Percentiles rank a stretch among this genome's conserved stretches.
These are phyloP conservation scores for Micromussa lordhowensis DNA, from an alignment of 92 coral and sea anemone genomes.

Conservation along the genomic window DNA sequence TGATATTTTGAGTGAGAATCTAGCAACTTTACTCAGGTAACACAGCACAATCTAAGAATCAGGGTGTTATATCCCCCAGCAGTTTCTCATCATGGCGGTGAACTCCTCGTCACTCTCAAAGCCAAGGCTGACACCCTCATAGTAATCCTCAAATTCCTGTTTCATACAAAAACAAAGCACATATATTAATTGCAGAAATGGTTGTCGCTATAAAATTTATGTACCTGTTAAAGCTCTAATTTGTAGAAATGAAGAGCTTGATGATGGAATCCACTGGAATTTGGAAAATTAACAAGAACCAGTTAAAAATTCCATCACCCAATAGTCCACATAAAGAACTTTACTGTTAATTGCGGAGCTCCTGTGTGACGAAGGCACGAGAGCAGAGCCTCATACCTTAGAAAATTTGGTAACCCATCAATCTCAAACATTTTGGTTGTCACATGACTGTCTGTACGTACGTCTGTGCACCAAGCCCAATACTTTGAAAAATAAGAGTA, in stretches of 20 bases:
- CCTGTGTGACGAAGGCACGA: no score
- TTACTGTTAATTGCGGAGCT: no score
- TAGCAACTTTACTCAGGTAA: not conserved
- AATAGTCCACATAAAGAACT: no score
- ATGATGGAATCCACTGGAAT: not conserved
- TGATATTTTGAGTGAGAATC: not conserved
- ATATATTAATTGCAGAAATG: not conserved
- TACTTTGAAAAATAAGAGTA: no score
- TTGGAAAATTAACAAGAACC: not conserved
- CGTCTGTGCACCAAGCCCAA: no score
- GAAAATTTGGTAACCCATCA: no score
- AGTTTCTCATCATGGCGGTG: conserved; percentile 93
- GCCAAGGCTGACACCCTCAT: conserved; percentile 94
- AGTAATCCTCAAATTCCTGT: conserved; percentile 98
- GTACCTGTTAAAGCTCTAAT: no score
- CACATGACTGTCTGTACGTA: no score
- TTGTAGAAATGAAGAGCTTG: not conserved
- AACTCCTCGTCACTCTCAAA: conserved; percentile 88
- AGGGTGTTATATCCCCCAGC: conserved; percentile 75
- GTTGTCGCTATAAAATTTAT: not conserved
- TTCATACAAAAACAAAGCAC: not conserved
- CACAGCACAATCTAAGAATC: not conserved
- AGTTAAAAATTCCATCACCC: no score
- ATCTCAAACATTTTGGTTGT: no score
- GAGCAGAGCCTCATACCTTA: no score